Base-by-base conservation (phyloP, 1,140 invertebrate genomes). In the Hylaeus anthracinus region DNA sequence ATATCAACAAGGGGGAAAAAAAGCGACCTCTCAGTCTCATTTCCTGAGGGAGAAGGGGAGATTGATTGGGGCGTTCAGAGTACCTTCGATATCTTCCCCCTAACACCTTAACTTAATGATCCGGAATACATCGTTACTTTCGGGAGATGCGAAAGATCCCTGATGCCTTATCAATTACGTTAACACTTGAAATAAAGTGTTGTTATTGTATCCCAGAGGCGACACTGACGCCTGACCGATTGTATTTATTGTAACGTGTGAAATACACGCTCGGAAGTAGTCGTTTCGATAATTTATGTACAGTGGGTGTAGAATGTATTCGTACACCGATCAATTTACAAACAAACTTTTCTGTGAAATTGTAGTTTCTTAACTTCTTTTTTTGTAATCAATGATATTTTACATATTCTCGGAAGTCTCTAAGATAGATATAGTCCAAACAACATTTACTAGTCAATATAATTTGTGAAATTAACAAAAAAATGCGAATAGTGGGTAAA, bases 31-130 rank as follows among this genome's bases (percentile, higher is more conserved):
- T 86, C 70, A 83, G 75, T 83, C 74, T 86, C 48, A 83, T 86
- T 86, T 86, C 75, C 85, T 83, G 51, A 51, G 81, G 80, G 85
- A 83, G 39, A 55, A 65, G 41, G 8, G 72, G 74, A 76, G 75
- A 86, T 72, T 67, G 55, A 85, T 82, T 72, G 72, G 60, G 2
- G 53, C 65, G 56, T 45, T 51, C 58, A n/a, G 60, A 43, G 72
- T 70, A 85, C 71, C 71, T 81, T 81, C 69, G 70, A 85, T 81
- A 60, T 72, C 26, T 81, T 71, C 79, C 55, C 73, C 78, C 83
- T 78, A 75, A 78, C 48, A 45, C 64, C 65, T 84, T 69, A 73
- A 81, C 79, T 61, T 82, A 85, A 86, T 85, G 79, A 56, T 51
- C 77, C 64, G 73, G 65, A 85, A 84, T 70, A 14, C 65, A 9